Conservation (phyloP, 37 sponge, comb jelly and placozoan species). For the Halichondria panicea region DNA sequence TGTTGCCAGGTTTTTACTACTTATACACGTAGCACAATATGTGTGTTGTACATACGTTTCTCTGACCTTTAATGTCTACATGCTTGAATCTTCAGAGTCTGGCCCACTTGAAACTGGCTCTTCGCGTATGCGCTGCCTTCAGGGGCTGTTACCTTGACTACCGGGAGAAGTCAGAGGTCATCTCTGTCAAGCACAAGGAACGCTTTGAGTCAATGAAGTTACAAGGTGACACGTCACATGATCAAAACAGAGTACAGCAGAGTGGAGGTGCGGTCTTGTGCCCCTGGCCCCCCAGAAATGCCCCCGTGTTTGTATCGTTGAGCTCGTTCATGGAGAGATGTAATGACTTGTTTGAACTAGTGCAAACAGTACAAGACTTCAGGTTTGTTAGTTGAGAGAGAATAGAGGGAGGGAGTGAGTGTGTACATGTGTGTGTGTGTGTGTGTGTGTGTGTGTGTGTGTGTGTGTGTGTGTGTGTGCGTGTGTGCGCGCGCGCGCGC, state of each 20-base stretch:
- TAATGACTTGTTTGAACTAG: slow-evolving; percentile 88
- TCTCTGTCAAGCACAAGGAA: slow-evolving; percentile 21
- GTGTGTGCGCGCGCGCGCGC: too few relatives aligned
- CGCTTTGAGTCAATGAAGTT: too few relatives aligned
- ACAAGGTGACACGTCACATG: too few relatives aligned
- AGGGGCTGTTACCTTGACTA: slow-evolving; percentile 87
- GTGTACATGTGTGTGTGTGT: slow-evolving; percentile 1
- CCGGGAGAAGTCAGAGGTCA: slow-evolving; percentile 51
- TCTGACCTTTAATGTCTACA: too few relatives aligned
- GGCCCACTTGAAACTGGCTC: slow-evolving; percentile 58
- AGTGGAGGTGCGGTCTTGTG: slow-evolving; percentile 9
- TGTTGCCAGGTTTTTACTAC: too few relatives aligned
- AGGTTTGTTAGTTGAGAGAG: slow-evolving; percentile 36
- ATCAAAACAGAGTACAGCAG: neutral
- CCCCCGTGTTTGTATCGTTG: slow-evolving; percentile 62
- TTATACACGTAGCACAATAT: too few relatives aligned
- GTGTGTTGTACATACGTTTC: too few relatives aligned
- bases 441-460: neutral
- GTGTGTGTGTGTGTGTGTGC: too few relatives aligned
- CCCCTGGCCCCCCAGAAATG: slow-evolving; percentile 84
- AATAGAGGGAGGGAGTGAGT: too few relatives aligned
- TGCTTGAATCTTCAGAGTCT: slow-evolving; percentile 24
- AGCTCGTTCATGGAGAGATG: slow-evolving; percentile 89
- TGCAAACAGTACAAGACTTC: slow-evolving; percentile 86
- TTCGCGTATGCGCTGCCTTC: slow-evolving; percentile 87